phyloP scores from a whole-genome alignment of 2,888 invertebrate species.

The Tetanocera ferruginea region DNA sequence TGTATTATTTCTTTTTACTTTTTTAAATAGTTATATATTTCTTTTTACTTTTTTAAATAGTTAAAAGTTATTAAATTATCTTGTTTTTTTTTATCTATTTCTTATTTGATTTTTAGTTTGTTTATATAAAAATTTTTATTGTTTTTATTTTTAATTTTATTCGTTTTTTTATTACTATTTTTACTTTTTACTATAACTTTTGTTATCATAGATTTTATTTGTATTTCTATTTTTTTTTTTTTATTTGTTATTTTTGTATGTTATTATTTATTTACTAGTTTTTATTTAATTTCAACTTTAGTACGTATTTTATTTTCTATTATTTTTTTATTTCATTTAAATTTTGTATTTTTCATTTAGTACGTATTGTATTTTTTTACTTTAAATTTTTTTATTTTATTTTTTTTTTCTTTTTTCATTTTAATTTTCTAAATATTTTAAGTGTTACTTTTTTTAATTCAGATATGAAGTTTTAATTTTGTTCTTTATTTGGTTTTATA shows the following conservation, averaged over 20 bases:
- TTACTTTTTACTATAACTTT: not conserved
- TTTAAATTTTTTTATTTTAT: not conserved
- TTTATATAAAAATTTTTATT: not conserved
- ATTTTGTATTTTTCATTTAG: not conserved
- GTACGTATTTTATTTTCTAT: not conserved
- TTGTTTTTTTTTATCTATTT: not conserved
- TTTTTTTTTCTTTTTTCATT: not conserved
- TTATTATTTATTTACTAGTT: not conserved
- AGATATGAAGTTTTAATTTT: not conserved
- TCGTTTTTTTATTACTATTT: not conserved
- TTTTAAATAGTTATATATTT: too few species aligned
- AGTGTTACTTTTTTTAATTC: not conserved
- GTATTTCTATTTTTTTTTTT: not conserved
- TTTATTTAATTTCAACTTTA: not conserved
- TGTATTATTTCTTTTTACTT: not conserved
- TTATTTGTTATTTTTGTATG: not conserved
- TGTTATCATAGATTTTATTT: not conserved
- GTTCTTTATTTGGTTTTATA: not conserved
- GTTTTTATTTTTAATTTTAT: not conserved
- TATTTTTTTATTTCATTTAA: not conserved
- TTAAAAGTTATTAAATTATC: not conserved
- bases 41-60: not conserved
- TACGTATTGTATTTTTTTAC: not conserved
- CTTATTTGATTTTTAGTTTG: not conserved
- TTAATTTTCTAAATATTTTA: not conserved